phyloP scores from a whole-genome alignment of 2,797 vertebrate genomes.

The Diglossa cyanea region DNA sequence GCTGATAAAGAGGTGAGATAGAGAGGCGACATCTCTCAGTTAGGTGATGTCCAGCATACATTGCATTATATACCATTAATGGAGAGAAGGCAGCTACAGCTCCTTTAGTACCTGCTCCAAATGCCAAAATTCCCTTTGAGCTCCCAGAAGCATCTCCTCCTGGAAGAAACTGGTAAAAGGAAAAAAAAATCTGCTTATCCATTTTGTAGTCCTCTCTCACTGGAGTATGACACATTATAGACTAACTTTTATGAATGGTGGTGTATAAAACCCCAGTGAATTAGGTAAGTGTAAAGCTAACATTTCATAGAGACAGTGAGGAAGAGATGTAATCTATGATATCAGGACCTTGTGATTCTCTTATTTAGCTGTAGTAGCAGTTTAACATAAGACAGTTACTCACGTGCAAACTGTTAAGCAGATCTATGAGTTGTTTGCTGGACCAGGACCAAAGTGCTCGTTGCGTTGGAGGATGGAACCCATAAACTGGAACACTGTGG shows the following conservation, averaged over 20 bases:
- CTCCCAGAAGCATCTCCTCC: background rate
- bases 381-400: constrained; percentile 3
- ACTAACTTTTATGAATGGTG: constrained; percentile 43
- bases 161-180: background rate
- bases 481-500: constrained; percentile 53
- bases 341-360: constrained; percentile 40
- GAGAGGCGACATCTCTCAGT: background rate
- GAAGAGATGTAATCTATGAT: background rate
- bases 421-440: constrained; percentile 16
- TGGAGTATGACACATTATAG: background rate
- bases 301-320: background rate
- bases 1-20: background rate
- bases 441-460: constrained; percentile 11
- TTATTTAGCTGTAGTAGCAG: constrained; percentile 52
- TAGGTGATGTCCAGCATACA: background rate
- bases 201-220: background rate
- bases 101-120: background rate
- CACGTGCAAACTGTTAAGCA: constrained; percentile 2
- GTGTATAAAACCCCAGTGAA: background rate
- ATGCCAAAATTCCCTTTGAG: background rate
- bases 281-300: background rate
- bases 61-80: background rate
- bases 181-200: background rate
- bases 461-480: constrained; percentile 31
- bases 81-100: background rate